Conservation (phyloP, 2,888 invertebrate species). For the Meteorus cinctellus region DNA sequence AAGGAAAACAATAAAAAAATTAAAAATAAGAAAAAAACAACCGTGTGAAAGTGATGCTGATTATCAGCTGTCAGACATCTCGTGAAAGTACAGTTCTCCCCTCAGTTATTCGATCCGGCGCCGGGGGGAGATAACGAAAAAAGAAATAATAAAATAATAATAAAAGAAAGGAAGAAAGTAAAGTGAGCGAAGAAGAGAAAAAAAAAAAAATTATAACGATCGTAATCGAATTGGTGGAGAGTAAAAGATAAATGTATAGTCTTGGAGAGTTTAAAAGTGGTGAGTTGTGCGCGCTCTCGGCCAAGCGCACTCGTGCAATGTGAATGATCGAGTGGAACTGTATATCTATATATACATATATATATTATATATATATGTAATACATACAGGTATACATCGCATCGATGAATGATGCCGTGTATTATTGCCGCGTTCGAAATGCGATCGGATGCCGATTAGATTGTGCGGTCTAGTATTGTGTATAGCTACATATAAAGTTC, state of each 20-base stretch:
- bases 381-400: constrained; percentile 7
- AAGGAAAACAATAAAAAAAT: neutral
- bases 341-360: neutral
- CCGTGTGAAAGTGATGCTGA: constrained; percentile 30
- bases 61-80: constrained; percentile 24
- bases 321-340: constrained; percentile 35
- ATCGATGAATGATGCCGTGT: constrained; percentile 37
- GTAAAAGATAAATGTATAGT: constrained; percentile 26
- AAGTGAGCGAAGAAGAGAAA: neutral
- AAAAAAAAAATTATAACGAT: constrained; percentile 13
- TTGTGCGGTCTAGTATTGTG: constrained; percentile 23
- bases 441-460: constrained; percentile 36
- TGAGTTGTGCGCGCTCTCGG: constrained; percentile 15
- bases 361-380: constrained; percentile 2
- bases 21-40: neutral
- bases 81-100: constrained; percentile 29
- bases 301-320: constrained; percentile 33
- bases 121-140: constrained; percentile 8
- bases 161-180: neutral
- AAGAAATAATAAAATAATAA: neutral
- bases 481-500: constrained; percentile 10
- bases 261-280: constrained; percentile 27
- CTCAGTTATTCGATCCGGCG: constrained; percentile 13
- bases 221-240: constrained; percentile 18
- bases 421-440: constrained; percentile 27